These are phyloP conservation scores for Cloeon dipterum DNA, from an alignment of 2,888 invertebrate genomes.

Conservation along the genomic window DNA sequence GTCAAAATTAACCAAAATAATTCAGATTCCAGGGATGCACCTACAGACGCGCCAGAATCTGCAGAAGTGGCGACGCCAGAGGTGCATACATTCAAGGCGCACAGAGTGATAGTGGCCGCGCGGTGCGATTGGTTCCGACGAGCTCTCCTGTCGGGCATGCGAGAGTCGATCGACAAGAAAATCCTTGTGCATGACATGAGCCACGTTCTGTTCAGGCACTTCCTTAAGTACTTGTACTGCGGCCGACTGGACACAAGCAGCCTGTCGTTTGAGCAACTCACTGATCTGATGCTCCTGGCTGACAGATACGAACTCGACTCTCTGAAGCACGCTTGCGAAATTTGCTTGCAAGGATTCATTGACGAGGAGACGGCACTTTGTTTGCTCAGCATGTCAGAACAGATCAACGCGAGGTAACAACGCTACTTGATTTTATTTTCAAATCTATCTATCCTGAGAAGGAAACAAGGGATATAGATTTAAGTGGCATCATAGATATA, in stretches of 20 bases:
- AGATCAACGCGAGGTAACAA: constrained; percentile 29
- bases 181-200: constrained; percentile 40
- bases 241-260: constrained; percentile 27
- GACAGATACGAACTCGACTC: constrained; percentile 30
- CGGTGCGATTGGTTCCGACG: constrained; percentile 45
- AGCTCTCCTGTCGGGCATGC: constrained; percentile 43
- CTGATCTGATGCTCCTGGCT: constrained; percentile 36
- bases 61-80: constrained; percentile 9
- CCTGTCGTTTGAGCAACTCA: constrained; percentile 25
- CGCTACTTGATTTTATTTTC: not conserved
- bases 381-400: constrained; percentile 38
- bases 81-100: constrained; percentile 25
- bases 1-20: too few species aligned
- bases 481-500: too few species aligned
- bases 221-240: constrained; percentile 37
- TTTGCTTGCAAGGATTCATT: constrained; percentile 29
- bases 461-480: too few species aligned
- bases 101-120: constrained; percentile 39
- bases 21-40: constrained; percentile 4
- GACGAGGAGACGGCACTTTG: constrained; percentile 38
- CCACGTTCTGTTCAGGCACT: constrained; percentile 31
- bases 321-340: constrained; percentile 36
- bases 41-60: constrained; percentile 7
- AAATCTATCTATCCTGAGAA: not conserved
- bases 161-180: constrained; percentile 42